Percentiles rank a stretch among this genome's conserved stretches.
Conservation (phyloP, 2,888 invertebrate species). For the Heterodera filipjevi region DNA sequence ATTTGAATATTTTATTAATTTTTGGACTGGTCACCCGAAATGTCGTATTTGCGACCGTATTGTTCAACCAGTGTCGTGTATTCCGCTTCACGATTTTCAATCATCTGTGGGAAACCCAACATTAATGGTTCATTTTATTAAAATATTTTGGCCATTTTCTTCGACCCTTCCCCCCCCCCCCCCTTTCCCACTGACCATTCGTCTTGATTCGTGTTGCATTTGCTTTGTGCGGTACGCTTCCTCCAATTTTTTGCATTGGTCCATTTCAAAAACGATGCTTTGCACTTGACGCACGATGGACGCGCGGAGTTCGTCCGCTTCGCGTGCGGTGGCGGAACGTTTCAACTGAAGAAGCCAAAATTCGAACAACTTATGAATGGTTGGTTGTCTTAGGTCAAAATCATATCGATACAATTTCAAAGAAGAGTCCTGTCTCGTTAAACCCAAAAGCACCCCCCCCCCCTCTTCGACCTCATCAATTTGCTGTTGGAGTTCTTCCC, state of each 20-base stretch:
- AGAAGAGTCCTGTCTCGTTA: no score
- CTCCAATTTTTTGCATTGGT: conserved; percentile 15
- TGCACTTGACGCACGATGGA: conserved; percentile 7
- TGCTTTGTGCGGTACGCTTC: conserved; percentile 10
- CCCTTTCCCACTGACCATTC: conserved; percentile 2
- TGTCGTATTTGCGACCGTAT: conserved; percentile 17
- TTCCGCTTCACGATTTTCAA: conserved; percentile 27
- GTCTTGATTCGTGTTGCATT: conserved; percentile 22
- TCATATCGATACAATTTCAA: no score
- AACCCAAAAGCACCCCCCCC: no score
- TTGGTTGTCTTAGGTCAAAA: no score
- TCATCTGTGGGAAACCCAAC: neutral
- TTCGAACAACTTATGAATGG: neutral
- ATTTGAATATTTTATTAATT: neutral
- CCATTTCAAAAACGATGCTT: conserved; percentile 9
- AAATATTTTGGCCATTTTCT: neutral
- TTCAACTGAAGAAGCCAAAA: conserved; percentile 13
- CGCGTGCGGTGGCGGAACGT: neutral
- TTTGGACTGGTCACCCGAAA: conserved; percentile 19
- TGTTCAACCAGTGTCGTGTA: conserved; percentile 20
- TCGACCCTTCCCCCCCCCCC: neutral
- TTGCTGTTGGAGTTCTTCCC: conserved; percentile 25
- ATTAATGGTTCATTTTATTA: neutral
- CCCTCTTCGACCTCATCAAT: neutral
- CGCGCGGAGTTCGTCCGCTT: conserved; percentile 16